Base-by-base conservation (phyloP, 2,888 invertebrate genomes). In the Macrosoma leucophasiata region DNA sequence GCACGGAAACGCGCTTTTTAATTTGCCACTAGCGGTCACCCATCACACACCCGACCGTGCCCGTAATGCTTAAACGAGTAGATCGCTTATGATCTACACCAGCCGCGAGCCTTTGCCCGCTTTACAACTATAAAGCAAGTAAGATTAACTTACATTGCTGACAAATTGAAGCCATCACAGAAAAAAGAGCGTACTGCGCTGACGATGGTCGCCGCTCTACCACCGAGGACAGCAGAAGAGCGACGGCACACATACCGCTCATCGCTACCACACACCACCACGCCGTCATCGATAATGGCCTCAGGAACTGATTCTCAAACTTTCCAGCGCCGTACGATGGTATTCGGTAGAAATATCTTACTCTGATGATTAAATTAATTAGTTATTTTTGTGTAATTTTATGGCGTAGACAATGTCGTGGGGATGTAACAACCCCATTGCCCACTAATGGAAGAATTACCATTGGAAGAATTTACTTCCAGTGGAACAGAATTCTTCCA, bases 281-380 rank as follows among this genome's bases (percentile, higher is more conserved):
- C 0, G 70, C 61, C 0, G 53, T 60, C 0, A 47, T 13, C 7
- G 76, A 68, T 3, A 86, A 58, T 0, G 86, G 87, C 34, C 72
- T 70, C 1, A 86, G 48, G 33, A 86, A 85, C 42, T 84, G 74
- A 41, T 79, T 77, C 46, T 78, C 73, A 9, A 61, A 67, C 35
- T 70, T 77, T 12, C 79, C 79, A 13, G 69, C 50, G 0, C 79
- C 78, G 2, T 47, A 40, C 0, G 70, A 66, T 21, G 74, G 70
- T 8, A 78, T 79, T 2, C 68, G 58, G 38, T 77, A 77, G 52
- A 58, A 77, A 26, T 68, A 79, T 31, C 60, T 58, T 2, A 71
- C 71, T 46, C 78, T 79, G 47, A 1, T 64, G 62, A n/a, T 10
- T 10, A n/a, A 23, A 28, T 10, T 8, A 5, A 35, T 32, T 11